Percentiles rank a stretch among this genome's conserved stretches.
These are phyloP conservation scores for Elaeidobius kamerunicus DNA, from an alignment of 2,888 invertebrate genomes.

Conservation along the genomic window DNA sequence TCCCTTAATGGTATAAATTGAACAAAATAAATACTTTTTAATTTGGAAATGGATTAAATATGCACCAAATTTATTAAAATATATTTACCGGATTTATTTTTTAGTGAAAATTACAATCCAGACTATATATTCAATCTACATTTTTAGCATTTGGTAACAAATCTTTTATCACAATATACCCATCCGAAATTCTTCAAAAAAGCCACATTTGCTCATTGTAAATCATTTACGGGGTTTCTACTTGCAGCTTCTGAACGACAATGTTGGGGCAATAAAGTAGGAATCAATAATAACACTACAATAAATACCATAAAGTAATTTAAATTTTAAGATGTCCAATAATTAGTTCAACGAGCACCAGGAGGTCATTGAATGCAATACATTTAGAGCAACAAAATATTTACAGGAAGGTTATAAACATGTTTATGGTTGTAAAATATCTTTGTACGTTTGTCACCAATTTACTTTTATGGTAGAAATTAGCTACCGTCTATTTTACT, in stretches of 20 bases:
- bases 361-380: not conserved
- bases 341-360: not conserved
- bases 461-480: not conserved
- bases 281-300: not conserved
- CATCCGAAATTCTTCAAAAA: no score
- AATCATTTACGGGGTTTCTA: not conserved
- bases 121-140: no score
- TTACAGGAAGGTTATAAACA: not conserved
- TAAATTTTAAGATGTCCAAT: not conserved
- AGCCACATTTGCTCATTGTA: not conserved
- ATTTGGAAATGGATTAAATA: no score
- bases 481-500: conserved; percentile 3
- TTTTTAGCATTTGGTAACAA: no score
- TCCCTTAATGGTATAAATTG: no score
- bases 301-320: not conserved
- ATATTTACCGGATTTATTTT: no score
- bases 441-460: not conserved
- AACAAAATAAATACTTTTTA: no score
- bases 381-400: conserved; percentile 1
- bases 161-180: no score
- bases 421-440: not conserved
- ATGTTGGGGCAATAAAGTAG: not conserved
- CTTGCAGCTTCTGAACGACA: no score
- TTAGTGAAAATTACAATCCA: no score
- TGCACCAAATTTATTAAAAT: no score